These are phyloP conservation scores for Chelonus formosanus DNA, from an alignment of 2,888 invertebrate genomes.

Conservation along the genomic window DNA sequence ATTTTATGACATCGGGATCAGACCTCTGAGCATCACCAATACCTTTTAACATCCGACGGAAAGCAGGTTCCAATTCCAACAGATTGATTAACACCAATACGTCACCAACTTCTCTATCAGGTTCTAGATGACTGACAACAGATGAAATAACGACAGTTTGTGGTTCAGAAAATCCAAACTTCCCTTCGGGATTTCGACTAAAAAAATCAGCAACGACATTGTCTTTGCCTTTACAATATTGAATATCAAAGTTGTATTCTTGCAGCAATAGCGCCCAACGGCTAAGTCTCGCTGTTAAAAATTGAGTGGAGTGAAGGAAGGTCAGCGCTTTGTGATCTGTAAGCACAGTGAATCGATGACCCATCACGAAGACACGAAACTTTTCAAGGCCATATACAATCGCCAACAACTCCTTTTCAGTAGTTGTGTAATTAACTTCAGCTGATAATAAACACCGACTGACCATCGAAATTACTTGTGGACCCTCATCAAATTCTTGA, in stretches of 20 bases:
- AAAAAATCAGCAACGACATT: constrained; percentile 32
- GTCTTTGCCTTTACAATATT: constrained; percentile 29
- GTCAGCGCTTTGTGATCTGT: constrained; percentile 32
- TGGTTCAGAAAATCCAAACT: neutral
- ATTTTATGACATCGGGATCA: neutral
- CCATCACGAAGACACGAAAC: constrained; percentile 20
- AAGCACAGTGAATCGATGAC: constrained; percentile 8
- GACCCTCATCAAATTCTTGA: constrained; percentile 36
- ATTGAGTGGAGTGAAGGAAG: constrained; percentile 18
- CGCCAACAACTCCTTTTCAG: constrained; percentile 28
- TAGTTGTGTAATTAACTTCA: constrained; percentile 38
- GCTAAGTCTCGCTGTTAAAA: constrained; percentile 12
- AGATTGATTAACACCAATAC: neutral
- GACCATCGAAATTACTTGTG: constrained; percentile 40
- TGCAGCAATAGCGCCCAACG: constrained; percentile 30
- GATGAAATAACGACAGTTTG: neutral
- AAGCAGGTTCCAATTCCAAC: neutral
- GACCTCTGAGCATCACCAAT: neutral
- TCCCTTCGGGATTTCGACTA: constrained; percentile 17
- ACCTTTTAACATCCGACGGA: neutral
- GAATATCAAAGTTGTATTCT: constrained; percentile 29
- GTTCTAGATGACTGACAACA: neutral
- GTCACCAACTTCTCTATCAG: neutral
- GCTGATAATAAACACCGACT: constrained; percentile 41
- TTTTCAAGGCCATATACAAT: constrained; percentile 24